Percentiles rank a stretch among this genome's conserved stretches.
These are phyloP conservation scores for Nymphicus hollandicus DNA, from an alignment of 2,113 vertebrate genomes.

Conservation along the genomic window DNA sequence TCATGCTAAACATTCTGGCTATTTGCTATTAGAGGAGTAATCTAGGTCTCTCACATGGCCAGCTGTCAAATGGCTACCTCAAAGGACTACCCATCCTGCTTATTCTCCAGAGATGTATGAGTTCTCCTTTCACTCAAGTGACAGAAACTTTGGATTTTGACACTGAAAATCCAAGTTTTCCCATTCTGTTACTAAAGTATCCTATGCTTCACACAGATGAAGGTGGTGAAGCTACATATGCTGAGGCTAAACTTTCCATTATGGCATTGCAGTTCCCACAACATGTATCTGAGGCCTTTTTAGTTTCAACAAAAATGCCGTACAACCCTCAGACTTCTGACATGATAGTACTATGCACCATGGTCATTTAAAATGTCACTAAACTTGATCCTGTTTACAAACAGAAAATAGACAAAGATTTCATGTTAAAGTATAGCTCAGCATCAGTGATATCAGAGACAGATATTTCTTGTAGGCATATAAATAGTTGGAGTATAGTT, in stretches of 20 bases:
- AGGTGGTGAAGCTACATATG: neutral
- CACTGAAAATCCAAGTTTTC: neutral
- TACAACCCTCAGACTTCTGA: neutral
- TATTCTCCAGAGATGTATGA: neutral
- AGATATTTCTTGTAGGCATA: neutral
- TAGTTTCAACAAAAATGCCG: neutral
- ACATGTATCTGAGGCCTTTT: neutral
- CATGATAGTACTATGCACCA: neutral
- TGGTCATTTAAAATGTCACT: neutral
- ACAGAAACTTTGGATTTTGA: neutral
- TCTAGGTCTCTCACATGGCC: neutral
- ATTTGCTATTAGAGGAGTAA: neutral
- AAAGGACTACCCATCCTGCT: neutral
- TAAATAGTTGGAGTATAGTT: neutral
- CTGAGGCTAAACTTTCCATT: neutral
- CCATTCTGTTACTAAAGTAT: neutral
- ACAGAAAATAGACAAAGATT: neutral
- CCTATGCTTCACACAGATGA: neutral
- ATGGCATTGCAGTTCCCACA: neutral
- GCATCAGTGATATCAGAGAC: neutral
- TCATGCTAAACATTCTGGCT: neutral
- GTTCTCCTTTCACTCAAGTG: neutral
- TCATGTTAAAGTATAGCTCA: neutral
- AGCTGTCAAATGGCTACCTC: neutral
- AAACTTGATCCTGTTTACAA: neutral